Evolutionary conservation across 2,888 invertebrate genomes (phyloP), one percentile per base, ranked within the genome.

Genomic region (Trachelus iudaicus): DNA sequence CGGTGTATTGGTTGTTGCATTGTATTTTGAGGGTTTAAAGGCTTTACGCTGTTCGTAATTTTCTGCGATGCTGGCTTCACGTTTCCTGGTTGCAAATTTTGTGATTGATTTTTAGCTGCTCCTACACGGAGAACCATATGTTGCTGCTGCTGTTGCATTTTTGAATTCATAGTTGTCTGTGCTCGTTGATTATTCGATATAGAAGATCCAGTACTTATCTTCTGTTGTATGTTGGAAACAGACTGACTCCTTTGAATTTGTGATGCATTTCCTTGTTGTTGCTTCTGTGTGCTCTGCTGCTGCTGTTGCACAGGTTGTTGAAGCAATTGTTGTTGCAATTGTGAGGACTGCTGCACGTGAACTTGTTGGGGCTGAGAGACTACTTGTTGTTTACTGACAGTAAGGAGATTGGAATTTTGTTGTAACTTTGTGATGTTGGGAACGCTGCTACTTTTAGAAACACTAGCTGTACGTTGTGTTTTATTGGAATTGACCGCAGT

Each of bases 71-170:
- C 75, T 31, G 79, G 79, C 34, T 89, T 90, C 12, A 84, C 13
- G 40, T 78, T 84, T 4, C 79, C 83, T n/a, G 84, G 77, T 40
- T 87, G 88, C 12, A 84, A 56, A 75, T 80, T 82, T 34, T 87
- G 86, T 4, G 83, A 23, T 56, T 85, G 84, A 78, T 77, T 84
- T 73, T 90, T 90, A 4, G 86, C 68, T 1, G 85, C 81, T 0
- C 87, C 90, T 3, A 90, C 83, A 75, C 90, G 86, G 79, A 90
- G 83, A 0, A 90, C 82, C 87, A 91, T 88, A 76, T 89, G 89
- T 31, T 84, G 82, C 73, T 87, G 82, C 31, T 81, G 81, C 35
- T 83, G 83, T n/a, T 83, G 85, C 4, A 84, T 69, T 73, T 83
- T 88, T 1, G 82, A 79, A 68, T 81, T 87, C 11, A 80, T 75